A percentile compares a stretch with the other conserved stretches of the same genome.
Conservation (phyloP, 2,888 invertebrate species). For the Caenorhabditis sp. region DNA sequence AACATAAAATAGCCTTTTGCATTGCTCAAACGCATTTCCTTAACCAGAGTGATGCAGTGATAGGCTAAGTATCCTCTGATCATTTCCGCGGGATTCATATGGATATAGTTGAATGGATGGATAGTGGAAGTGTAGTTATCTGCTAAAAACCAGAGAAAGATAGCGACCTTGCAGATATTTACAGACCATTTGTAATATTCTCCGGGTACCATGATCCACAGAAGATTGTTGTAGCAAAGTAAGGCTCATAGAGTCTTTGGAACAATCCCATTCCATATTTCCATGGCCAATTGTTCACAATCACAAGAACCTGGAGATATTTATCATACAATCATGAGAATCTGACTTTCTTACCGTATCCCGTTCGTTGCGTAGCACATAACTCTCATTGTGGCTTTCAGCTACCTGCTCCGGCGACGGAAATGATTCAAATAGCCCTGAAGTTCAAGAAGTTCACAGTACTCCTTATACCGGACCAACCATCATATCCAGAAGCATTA, state of each 20-base stretch:
- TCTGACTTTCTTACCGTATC: slow-evolving; percentile 18
- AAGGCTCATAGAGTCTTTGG: slow-evolving; percentile 55
- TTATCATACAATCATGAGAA: neutral
- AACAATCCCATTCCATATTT: slow-evolving; percentile 31
- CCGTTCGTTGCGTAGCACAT: slow-evolving; percentile 2
- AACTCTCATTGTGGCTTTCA: slow-evolving; percentile 11
- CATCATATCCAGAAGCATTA: slow-evolving; percentile 32
- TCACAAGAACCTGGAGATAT: slow-evolving; percentile 36
- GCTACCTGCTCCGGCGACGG: slow-evolving; percentile 26
- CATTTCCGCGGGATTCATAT: slow-evolving; percentile 54
- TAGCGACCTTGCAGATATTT: too few species aligned
- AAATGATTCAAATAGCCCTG: slow-evolving; percentile 11
- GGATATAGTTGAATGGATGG: slow-evolving; percentile 50
- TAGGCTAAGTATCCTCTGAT: slow-evolving; percentile 32
- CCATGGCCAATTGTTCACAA: slow-evolving; percentile 53
- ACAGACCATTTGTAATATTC: neutral
- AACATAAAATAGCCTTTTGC: slow-evolving; percentile 50
- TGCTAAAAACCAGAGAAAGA: neutral
- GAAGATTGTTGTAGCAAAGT: slow-evolving; percentile 53
- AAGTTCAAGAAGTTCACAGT: neutral
- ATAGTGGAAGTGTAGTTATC: slow-evolving; percentile 29
- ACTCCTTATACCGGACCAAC: neutral
- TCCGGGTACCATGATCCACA: slow-evolving; percentile 50
- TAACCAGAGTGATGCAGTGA: slow-evolving; percentile 48
- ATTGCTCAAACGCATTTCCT: slow-evolving; percentile 45